phyloP scores from a whole-genome alignment of 2,888 invertebrate species.

The Eupeodes luniger region DNA sequence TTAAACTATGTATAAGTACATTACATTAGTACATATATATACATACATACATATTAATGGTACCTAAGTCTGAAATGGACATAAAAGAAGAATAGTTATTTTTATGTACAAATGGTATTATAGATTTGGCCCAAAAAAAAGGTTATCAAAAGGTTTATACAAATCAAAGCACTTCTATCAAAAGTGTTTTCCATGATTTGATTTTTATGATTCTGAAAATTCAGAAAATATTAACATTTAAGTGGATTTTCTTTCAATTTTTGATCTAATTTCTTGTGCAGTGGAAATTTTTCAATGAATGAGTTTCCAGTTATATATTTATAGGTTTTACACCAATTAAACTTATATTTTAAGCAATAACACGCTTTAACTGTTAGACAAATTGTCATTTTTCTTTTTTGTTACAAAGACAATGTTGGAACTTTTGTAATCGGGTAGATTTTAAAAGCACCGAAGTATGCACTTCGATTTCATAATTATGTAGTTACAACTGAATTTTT shows the following conservation, averaged over 20 bases:
- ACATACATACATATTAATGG: no score
- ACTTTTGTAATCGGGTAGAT: constrained; percentile 16
- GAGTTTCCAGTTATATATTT: constrained; percentile 7
- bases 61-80: background rate
- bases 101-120: background rate
- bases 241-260: no score
- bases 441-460: constrained; percentile 23
- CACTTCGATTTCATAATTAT: constrained; percentile 59
- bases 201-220: background rate
- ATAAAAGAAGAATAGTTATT: constrained; percentile 19
- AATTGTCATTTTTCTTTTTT: constrained; percentile 25
- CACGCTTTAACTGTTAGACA: background rate
- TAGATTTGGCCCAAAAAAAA: background rate
- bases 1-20: background rate
- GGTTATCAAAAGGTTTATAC: background rate
- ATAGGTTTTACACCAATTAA: constrained; percentile 16
- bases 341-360: constrained; percentile 20
- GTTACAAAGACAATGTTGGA: constrained; percentile 29
- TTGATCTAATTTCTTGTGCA: background rate
- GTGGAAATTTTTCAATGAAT: constrained; percentile 14
- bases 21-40: no score
- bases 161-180: background rate
- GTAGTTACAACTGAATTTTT: constrained; percentile 54
- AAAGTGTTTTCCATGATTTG: background rate
- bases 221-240: no score